Evolutionary conservation across 2,113 vertebrate genomes (phyloP), one percentile per base, ranked within the genome.

Genomic region (Phaethon lepturus): DNA sequence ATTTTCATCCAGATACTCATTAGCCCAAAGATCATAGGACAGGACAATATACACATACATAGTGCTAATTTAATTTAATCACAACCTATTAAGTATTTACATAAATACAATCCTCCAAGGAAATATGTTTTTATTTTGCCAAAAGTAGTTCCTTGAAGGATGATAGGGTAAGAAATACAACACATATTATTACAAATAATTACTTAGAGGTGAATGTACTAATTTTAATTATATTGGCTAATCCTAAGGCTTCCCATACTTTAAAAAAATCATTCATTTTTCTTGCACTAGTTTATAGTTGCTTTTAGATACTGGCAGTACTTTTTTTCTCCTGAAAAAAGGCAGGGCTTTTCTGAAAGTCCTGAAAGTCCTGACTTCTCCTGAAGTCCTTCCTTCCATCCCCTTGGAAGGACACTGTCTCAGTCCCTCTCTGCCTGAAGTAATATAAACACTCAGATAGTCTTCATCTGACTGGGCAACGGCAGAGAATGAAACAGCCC

Each of bases 31-130:
- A 88, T 83, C 62, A 86, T 47, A 94, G 67, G 42, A 69, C 31
- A 73, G 31, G 22, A 80, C 31, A 58, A 38, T n/a, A 66, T 24
- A 90, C 13, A 56, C 26, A 59, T 49, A 52, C 58, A 56, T 8
- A 44, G 8, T 56, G 31, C 40, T 90, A 82, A 93, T 95, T 95
- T 90, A 81, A 85, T 90, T 93, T 94, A 79, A 78, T 90, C 40
- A 88, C 53, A 60, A 58, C 76, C 90, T 75, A 91, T 86, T 82
- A 92, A 66, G 24, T 68, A 87, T 95, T 94, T 95, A 64, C 74
- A 90, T 97, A 96, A 95, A 79, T 20, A 87, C 18, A 90, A 18
- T 73, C 40, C 74, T 96, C 44, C 40, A 91, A 82, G 71, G 58
- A 94, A 60, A 63, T 72, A 49, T 56, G 17, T 8, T 85, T 95